Base-by-base conservation (phyloP, 2,888 invertebrate species). In the Agrotis ipsilon region DNA sequence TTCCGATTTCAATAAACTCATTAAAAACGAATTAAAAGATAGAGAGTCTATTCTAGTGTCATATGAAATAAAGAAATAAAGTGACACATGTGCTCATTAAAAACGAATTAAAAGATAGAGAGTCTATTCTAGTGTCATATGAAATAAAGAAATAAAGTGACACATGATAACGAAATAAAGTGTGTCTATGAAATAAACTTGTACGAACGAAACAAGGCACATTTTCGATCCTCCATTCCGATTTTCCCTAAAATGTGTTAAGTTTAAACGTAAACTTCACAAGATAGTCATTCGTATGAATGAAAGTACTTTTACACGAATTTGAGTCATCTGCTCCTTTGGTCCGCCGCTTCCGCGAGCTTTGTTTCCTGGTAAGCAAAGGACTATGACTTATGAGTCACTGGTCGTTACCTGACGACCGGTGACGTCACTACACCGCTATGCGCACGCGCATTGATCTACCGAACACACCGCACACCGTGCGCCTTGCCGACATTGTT, bases 351-450 rank as follows among this genome's bases (percentile, higher is more conserved):
- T 81, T 78, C 78, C 80, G 79, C 75, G 68, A 80, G 70, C 72
- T 55, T 60, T 68, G 73, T 80, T 87, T 87, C 83, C 85, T 86
- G 87, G 88, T 86, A 90, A 83, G 79, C 68, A 75, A 80, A 80
- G 81, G 78, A 79, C 81, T 83, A 69, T 79, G 72, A 75, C 70
- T 76, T 68, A 63, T 82, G 69, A 80, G 51, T 82, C 82, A 80
- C 67, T 74, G 69, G 72, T 79, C 68, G 76, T 64, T 72, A 74
- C 81, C 69, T 75, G 81, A 58, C 18, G 74, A 57, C 62, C 62
- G 68, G 82, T 93, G 92, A 93, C 93, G 93, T 93, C 92, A 93
- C 77, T 84, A 68, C 69, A 67, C 83, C 87, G 89, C 88, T 89
- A 93, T 93, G 92, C 90, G 90, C 90, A 72, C 80, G 88, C 87